Evolutionary conservation across 2,888 invertebrate genomes (phyloP), one percentile per base, ranked within the genome.

Genomic region (Heteropelma amictum): DNA sequence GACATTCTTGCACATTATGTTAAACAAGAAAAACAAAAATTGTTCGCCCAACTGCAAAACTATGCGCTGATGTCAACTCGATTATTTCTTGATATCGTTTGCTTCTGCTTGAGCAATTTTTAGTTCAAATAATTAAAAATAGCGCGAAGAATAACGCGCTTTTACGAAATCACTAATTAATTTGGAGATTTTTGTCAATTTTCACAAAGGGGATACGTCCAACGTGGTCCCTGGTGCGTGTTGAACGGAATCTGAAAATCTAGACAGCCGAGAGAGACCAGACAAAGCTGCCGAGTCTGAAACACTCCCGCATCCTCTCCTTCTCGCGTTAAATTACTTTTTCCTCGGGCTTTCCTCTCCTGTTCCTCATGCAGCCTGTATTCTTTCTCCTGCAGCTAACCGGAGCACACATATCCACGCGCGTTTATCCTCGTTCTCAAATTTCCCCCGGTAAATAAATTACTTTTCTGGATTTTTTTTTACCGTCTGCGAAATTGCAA

Each of bases 241-340:
- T n/a, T n/a, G n/a, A n/a, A n/a, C n/a, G n/a, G n/a, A n/a, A n/a
- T n/a, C n/a, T n/a, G n/a, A n/a, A n/a, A n/a, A 49, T 38, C 33
- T 33, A 42, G 38, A 28, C 45, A 38, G 28, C n/a, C 23, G 21
- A 10, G 33, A 12, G 53, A 61, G 33, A 12, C 68, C 12, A 40
- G 53, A 71, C 69, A 75, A 79, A 81, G 79, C 65, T 72, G 79
- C 85, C 65, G n/a, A 19, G 81, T 78, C 84, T 84, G 47, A 60
- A 60, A 69, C 51, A 60, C 51, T 21, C 14, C 47, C 60, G 19
- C 68, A 58, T 54, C 51, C 47, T 21, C 30, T 73, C 23, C 53
- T 56, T 82, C 84, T 81, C 87, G 87, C 86, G 87, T 87, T 87
- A 88, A 89, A 89, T 89, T 88, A 89, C 88, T 89, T 87, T 82